Evolutionary conservation across 1,140 invertebrate genomes (phyloP).

Genomic region (Megalonaias nervosa): DNA sequence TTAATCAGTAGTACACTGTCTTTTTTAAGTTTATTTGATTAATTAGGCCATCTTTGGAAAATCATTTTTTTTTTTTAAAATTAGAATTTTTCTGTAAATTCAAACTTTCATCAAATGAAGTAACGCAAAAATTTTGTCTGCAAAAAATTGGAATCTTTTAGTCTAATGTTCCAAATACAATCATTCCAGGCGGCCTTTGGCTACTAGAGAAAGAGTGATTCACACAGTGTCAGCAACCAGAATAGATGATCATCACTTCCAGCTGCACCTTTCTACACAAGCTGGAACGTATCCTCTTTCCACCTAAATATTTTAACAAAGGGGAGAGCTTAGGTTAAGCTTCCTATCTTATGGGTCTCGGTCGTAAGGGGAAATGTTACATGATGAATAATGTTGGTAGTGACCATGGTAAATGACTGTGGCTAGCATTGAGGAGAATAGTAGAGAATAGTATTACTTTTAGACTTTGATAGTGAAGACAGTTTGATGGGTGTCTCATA

Average conservation of each 20-base stretch:
- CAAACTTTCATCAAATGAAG: neutral
- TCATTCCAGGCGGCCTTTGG: slow-evolving; percentile 54
- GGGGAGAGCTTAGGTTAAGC: too few species aligned
- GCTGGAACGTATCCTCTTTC: slow-evolving; percentile 83
- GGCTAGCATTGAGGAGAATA: too few species aligned
- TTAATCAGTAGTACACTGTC: neutral
- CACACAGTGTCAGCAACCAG: slow-evolving; percentile 48
- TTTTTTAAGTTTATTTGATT: neutral
- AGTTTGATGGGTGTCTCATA: too few species aligned
- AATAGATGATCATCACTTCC: slow-evolving; percentile 57
- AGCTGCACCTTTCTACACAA: slow-evolving; percentile 84
- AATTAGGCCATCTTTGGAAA: too few species aligned
- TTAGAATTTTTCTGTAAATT: neutral
- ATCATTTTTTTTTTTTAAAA: neutral
- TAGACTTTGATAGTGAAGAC: too few species aligned
- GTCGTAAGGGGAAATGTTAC: too few species aligned
- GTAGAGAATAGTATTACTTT: too few species aligned
- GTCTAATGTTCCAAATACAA: neutral
- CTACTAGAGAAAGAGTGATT: slow-evolving; percentile 54
- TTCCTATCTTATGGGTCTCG: too few species aligned
- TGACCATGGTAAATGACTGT: too few species aligned
- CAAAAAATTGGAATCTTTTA: neutral
- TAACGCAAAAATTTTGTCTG: neutral
- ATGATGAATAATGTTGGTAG: too few species aligned
- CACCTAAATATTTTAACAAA: too few species aligned